These are phyloP conservation scores for Axea sp. DNA, from an alignment of 2,888 invertebrate species.

Conservation along the genomic window DNA sequence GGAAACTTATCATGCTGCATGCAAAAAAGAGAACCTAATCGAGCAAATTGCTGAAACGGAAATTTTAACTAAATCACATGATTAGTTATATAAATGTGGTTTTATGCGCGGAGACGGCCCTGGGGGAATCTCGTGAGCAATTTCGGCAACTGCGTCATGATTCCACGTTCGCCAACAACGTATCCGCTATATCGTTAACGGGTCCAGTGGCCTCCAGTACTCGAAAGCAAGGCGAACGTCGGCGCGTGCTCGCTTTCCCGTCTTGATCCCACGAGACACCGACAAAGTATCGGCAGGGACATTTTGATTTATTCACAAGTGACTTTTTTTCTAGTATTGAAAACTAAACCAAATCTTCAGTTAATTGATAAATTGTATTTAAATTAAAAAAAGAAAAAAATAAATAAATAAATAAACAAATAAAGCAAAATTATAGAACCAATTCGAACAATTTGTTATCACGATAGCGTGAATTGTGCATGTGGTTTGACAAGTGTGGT, in stretches of 20 bases:
- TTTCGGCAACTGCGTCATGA: conserved; percentile 74
- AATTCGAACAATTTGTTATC: no score
- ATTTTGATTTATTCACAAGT: no score
- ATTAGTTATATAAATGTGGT: conserved; percentile 36
- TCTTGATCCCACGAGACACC: conserved; percentile 18
- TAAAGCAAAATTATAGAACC: no score
- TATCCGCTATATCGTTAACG: conserved; percentile 62
- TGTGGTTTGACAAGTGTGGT: no score
- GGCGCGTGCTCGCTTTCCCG: conserved; percentile 54
- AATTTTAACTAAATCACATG: conserved; percentile 30
- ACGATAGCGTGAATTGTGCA: no score
- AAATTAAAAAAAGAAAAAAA: no score
- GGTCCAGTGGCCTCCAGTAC: conserved; percentile 60
- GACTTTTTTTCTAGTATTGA: no score
- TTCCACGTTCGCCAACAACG: conserved; percentile 59
- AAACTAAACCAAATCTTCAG: no score
- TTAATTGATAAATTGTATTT: no score
- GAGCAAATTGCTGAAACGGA: conserved; percentile 1
- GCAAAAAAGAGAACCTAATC: conserved; percentile 20
- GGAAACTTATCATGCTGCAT: neutral
- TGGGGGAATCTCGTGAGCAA: conserved; percentile 63
- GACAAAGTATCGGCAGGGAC: conserved; percentile 1
- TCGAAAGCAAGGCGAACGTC: conserved; percentile 56
- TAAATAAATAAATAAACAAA: no score
- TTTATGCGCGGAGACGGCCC: conserved; percentile 37